Evolutionary conservation across 2,888 invertebrate species (phyloP).

Genomic region (Caenorhabditis zanzibari): DNA sequence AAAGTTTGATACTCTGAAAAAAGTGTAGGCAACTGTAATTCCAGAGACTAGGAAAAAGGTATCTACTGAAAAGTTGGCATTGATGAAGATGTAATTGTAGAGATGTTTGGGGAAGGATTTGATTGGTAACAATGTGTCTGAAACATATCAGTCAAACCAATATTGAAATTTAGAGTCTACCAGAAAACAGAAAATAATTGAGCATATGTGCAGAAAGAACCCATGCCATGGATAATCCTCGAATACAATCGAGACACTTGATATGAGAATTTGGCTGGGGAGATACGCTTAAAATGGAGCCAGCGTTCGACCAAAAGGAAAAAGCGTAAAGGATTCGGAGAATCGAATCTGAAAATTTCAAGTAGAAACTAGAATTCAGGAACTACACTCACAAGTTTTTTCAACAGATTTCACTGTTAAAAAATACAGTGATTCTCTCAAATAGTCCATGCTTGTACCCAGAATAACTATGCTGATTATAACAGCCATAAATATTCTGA

Average conservation of each 20-base stretch:
- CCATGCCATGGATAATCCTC: slow-evolving; percentile 77
- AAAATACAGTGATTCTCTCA: slow-evolving; percentile 36
- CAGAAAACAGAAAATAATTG: slow-evolving; percentile 39
- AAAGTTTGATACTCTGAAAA: slow-evolving; percentile 63
- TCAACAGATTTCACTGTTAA: slow-evolving; percentile 22
- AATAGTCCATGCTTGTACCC: slow-evolving; percentile 39
- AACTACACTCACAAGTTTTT: slow-evolving; percentile 7
- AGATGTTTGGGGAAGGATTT: slow-evolving; percentile 29
- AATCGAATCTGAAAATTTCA: background rate
- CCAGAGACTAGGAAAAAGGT: slow-evolving; percentile 77
- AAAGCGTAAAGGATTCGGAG: slow-evolving; percentile 42
- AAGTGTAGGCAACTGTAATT: slow-evolving; percentile 72
- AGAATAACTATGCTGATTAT: slow-evolving; percentile 25
- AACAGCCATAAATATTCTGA: slow-evolving; percentile 39
- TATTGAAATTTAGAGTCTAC: background rate
- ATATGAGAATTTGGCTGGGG: slow-evolving; percentile 65
- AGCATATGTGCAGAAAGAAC: slow-evolving; percentile 70
- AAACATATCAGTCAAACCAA: background rate
- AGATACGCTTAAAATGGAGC: slow-evolving; percentile 33
- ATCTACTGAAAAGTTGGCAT: slow-evolving; percentile 74
- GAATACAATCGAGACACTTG: slow-evolving; percentile 72
- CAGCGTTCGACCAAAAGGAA: slow-evolving; percentile 66
- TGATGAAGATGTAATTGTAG: slow-evolving; percentile 53
- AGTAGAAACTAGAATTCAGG: background rate
- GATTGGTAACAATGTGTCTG: slow-evolving; percentile 53